Percentiles rank a stretch among this genome's conserved stretches.
Conservation (phyloP, 2,888 invertebrate species). For the Microlaimidae sp. region DNA sequence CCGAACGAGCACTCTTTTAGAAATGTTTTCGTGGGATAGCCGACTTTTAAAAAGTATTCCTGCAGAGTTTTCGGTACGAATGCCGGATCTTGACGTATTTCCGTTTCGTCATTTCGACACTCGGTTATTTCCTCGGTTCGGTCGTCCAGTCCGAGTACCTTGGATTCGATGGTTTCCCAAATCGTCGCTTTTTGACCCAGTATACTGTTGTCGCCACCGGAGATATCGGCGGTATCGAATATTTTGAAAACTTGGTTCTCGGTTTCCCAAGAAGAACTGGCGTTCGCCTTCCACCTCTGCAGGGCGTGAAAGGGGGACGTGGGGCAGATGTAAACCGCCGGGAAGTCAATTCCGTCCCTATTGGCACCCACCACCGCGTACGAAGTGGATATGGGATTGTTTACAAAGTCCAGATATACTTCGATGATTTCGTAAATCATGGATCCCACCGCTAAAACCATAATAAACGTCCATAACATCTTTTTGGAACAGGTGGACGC, state of each 20-base stretch:
- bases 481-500: neutral
- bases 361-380: neutral
- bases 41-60: neutral
- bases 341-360: neutral
- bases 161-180: neutral
- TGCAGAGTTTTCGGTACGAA: neutral
- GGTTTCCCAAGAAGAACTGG: neutral
- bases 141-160: neutral
- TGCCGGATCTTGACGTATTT: neutral
- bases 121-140: neutral
- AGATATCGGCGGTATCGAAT: neutral
- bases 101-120: neutral
- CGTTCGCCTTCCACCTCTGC: neutral
- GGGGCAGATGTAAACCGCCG: neutral
- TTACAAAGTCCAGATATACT: neutral
- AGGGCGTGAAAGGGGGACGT: neutral
- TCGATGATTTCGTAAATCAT: neutral
- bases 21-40: neutral
- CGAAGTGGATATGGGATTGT: neutral
- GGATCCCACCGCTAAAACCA: neutral
- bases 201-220: neutral
- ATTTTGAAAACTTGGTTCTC: neutral
- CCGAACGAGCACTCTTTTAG: neutral
- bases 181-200: neutral
- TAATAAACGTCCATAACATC: neutral